Conservation (phyloP, 1,140 invertebrate genomes). For the Anastrepha ludens region DNA sequence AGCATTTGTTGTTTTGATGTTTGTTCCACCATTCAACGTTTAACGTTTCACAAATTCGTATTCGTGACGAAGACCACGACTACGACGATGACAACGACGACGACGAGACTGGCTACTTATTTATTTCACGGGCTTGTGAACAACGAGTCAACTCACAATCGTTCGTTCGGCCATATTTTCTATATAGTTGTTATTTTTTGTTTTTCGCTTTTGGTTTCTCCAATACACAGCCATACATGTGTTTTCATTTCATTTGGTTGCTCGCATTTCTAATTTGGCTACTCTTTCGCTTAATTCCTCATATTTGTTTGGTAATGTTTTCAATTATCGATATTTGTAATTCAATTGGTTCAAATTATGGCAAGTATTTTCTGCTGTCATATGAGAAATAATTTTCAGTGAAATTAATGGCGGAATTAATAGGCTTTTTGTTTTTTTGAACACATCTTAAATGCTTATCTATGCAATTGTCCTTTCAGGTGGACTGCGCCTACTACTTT, state of each 20-base stretch:
- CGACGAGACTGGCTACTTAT: not conserved
- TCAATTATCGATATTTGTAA: slow-evolving; percentile 1
- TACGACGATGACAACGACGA: not conserved
- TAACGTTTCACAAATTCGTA: slow-evolving; percentile 40
- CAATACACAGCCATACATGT: not conserved
- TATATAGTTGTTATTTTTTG: not conserved
- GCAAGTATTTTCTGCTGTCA: too few relatives aligned
- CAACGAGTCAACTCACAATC: slow-evolving; percentile 1
- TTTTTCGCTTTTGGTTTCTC: not conserved
- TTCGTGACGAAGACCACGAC: slow-evolving; percentile 30
- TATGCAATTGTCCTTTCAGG: too few relatives aligned
- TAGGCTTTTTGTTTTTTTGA: too few relatives aligned
- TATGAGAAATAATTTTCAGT: too few relatives aligned
- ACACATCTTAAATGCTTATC: too few relatives aligned
- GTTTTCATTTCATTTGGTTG: not conserved
- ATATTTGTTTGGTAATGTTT: not conserved
- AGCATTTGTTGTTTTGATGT: slow-evolving; percentile 21
- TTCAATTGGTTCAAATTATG: not conserved
- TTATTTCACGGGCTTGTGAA: not conserved
- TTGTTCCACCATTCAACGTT: slow-evolving; percentile 47
- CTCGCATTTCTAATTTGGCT: not conserved
- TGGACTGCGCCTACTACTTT: too few relatives aligned
- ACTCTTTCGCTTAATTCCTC: not conserved
- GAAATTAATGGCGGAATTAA: too few relatives aligned
- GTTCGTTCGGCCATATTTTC: slow-evolving; percentile 8